A percentile compares a stretch with the other conserved stretches of the same genome.
phyloP scores from a whole-genome alignment of 2,888 invertebrate species.

The Cerastoderma edule region DNA sequence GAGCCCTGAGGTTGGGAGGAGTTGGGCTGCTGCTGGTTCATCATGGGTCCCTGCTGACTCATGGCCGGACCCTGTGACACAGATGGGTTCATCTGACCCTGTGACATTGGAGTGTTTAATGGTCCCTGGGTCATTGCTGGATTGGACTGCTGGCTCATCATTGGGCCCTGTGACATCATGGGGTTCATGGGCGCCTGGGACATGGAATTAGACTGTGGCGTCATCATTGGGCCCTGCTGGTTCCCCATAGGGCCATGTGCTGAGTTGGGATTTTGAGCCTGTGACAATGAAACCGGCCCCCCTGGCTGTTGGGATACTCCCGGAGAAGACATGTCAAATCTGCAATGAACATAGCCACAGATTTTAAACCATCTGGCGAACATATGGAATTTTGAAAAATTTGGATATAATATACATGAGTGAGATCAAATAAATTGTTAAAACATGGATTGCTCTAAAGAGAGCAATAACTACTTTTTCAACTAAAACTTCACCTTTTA shows the following conservation, averaged over 20 bases:
- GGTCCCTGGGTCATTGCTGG: conserved; percentile 13
- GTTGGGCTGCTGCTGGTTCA: conserved; percentile 62
- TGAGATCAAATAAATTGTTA: too few relatives aligned
- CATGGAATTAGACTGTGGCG: conserved; percentile 20
- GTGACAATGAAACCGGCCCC: conserved; percentile 21
- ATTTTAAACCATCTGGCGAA: too few relatives aligned
- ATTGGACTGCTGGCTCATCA: conserved; percentile 11
- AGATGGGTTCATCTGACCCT: conserved; percentile 9
- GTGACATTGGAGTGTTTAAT: conserved; percentile 13
- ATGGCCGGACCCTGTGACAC: conserved; percentile 19
- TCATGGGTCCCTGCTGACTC: conserved; percentile 37
- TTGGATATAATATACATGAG: too few relatives aligned
- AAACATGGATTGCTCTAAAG: too few relatives aligned
- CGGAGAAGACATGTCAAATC: conserved; percentile 24
- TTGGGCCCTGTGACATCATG: too few relatives aligned
- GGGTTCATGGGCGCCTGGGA: conserved; percentile 34
- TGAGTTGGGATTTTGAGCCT: background rate
- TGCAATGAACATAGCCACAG: too few relatives aligned
- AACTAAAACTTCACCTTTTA: too few relatives aligned
- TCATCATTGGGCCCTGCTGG: conserved; percentile 23
- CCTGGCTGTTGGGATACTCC: conserved; percentile 36
- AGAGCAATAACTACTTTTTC: too few relatives aligned
- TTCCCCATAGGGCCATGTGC: background rate
- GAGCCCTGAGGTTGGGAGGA: conserved; percentile 52
- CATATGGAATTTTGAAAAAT: too few relatives aligned